Base-by-base conservation (phyloP, 2,797 vertebrate genomes). In the Aldrovandia affinis region DNA sequence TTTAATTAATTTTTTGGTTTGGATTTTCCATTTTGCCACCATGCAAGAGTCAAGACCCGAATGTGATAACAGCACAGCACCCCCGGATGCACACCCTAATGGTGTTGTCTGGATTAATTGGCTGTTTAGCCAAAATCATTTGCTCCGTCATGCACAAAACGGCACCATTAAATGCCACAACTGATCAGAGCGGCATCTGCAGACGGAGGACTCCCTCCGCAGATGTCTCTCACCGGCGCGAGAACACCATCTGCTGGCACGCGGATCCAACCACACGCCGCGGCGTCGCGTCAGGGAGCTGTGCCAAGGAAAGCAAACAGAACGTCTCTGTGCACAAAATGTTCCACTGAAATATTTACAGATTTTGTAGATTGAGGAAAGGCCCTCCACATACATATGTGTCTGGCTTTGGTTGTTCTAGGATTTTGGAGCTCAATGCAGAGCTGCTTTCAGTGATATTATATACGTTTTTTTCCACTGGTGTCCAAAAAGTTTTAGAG, bases 121-220 rank as follows among this genome's bases (percentile, higher is more conserved):
- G 22, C 77, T 59, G 39, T 79, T 59, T 80, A 18, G n/a, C n/a
- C 7, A 1, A 55, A 80, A 75, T 55, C 22, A 83, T 73, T 14
- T 80, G 80, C 80, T 84, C 77, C 59, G 22, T 79, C 59, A 47
- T 5, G 80, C 44, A 33, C 39, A 70, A 84, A 78, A 81, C 63
- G 14, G 39, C 3, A 65, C 73, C 20, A 36, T 20, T n/a, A 65
- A 59, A n/a, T 84, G 79, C 81, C 79, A 84, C 4, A 79, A 30
- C 39, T 57, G 63, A 80, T 61, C n/a, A 28, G 28, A 33, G 7
- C 78, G 8, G 65, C 22, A 8, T 42, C 28, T 28, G 44, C 3
- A 30, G 20, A 39, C 59, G 28, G 57, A 28, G 83, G n/a, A 3
- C 33, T 5, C 22, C 28, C 68, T 30, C 25, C 5, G 54, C 54